Conservation (phyloP, 1,140 invertebrate species). For the Drosophila sulfurigaster region DNA sequence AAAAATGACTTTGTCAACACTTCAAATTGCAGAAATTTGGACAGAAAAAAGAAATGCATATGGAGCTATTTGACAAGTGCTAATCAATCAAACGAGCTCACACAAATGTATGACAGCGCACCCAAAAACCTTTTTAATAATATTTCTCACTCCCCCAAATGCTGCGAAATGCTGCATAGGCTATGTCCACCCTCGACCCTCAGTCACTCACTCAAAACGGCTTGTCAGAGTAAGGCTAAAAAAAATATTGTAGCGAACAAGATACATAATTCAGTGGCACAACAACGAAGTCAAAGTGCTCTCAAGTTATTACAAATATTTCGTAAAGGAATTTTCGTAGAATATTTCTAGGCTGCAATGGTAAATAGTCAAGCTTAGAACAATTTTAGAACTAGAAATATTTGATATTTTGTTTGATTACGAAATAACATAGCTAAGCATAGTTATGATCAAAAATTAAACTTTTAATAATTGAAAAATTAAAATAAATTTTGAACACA, state of each 20-base stretch:
- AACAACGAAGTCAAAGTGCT: constrained; percentile 6
- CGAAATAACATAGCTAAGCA: no score
- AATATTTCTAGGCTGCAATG: no score
- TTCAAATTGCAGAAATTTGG: constrained; percentile 38
- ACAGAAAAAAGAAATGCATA: constrained; percentile 50
- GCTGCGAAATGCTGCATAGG: not conserved
- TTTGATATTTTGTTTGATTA: no score
- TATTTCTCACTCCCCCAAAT: constrained; percentile 41
- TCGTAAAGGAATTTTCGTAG: no score
- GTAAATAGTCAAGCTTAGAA: no score
- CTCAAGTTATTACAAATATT: not conserved
- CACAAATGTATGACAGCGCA: constrained; percentile 65
- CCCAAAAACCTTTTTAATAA: constrained; percentile 77
- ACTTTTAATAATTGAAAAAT: no score
- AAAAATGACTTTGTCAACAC: constrained; percentile 68
- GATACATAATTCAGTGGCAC: not conserved
- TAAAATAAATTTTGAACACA: no score
- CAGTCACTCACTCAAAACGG: constrained; percentile 48
- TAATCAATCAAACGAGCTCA: constrained; percentile 72
- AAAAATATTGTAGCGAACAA: constrained; percentile 41
- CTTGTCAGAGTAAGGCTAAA: constrained; percentile 58
- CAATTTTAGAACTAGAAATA: no score
- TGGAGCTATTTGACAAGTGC: constrained; percentile 68
- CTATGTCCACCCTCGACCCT: constrained; percentile 40
- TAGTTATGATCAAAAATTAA: no score